Percentiles rank a stretch among this genome's conserved stretches.
These are phyloP conservation scores for Gambusia holbrooki DNA, from an alignment of 2,113 vertebrate species.

Conservation along the genomic window DNA sequence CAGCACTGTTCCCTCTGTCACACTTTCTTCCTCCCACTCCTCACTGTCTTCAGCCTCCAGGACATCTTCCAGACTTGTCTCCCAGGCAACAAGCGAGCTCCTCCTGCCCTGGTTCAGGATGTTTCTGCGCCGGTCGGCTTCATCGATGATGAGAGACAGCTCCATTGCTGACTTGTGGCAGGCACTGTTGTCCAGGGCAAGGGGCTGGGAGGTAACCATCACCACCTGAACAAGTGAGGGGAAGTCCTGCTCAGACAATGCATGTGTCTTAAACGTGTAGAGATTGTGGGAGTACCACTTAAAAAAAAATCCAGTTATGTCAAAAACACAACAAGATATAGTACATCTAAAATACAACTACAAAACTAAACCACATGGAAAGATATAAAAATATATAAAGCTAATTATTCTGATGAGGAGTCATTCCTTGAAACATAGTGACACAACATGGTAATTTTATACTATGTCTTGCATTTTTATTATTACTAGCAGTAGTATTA, in stretches of 20 bases:
- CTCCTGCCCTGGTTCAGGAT: constrained; percentile 25
- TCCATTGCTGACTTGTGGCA: constrained; percentile 58
- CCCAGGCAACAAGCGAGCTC: constrained; percentile 64
- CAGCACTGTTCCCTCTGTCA: constrained; percentile 57
- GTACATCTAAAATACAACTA: no score
- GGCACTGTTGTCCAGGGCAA: constrained; percentile 2
- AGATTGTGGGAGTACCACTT: no score
- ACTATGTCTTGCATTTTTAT: no score
- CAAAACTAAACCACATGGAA: no score
- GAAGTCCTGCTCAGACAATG: neutral
- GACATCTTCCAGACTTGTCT: constrained; percentile 65
- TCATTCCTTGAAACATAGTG: no score
- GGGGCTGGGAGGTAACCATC: constrained; percentile 31
- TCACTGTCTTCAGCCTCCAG: constrained; percentile 46
- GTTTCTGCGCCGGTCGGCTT: constrained; percentile 36
- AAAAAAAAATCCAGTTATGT: no score
- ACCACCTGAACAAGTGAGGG: constrained; percentile 52
- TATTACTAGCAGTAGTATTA: no score
- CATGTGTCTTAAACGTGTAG: no score
- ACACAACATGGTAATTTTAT: no score
- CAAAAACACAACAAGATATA: no score
- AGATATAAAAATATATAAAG: no score
- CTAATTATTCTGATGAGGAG: no score
- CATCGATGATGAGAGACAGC: constrained; percentile 58
- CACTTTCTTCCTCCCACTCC: constrained; percentile 27